phyloP scores from a whole-genome alignment of 1,140 invertebrate species.

The Sycobia sp. region DNA sequence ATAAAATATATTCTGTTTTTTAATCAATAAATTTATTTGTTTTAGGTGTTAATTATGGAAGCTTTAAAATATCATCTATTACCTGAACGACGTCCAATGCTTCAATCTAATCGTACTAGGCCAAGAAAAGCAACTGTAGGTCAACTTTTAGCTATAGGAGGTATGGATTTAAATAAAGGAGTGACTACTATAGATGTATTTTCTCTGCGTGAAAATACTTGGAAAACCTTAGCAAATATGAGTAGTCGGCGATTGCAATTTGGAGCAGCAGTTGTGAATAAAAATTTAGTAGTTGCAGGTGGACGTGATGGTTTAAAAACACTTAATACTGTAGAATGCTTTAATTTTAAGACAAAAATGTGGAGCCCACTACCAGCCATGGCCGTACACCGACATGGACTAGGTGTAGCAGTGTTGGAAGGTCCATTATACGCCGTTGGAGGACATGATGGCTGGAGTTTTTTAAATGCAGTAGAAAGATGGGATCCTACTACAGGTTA shows the following conservation, averaged over 20 bases:
- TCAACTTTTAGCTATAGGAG: slow-evolving; percentile 83
- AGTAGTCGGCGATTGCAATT: slow-evolving; percentile 84
- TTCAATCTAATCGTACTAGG: slow-evolving; percentile 79
- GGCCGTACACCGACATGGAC: slow-evolving; percentile 74
- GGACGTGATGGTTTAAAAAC: slow-evolving; percentile 94
- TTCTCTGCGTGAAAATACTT: slow-evolving; percentile 81
- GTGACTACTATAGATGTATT: slow-evolving; percentile 90
- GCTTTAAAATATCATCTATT: slow-evolving; percentile 91
- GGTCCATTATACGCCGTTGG: slow-evolving; percentile 93
- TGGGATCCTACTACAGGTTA: slow-evolving; percentile 86
- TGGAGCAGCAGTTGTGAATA: slow-evolving; percentile 85
- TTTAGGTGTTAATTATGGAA: slow-evolving; percentile 80
- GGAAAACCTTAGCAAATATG: slow-evolving; percentile 81
- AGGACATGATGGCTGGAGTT: slow-evolving; percentile 94
- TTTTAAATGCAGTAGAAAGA: slow-evolving; percentile 88
- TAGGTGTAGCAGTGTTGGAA: slow-evolving; percentile 83
- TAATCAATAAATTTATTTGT: not conserved
- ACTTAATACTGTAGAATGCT: slow-evolving; percentile 85
- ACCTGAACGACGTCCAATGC: slow-evolving; percentile 79
- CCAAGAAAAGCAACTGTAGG: slow-evolving; percentile 91
- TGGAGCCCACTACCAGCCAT: slow-evolving; percentile 86
- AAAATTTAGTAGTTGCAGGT: slow-evolving; percentile 82
- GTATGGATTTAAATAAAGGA: slow-evolving; percentile 85
- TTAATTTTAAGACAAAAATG: slow-evolving; percentile 76
- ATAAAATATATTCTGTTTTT: not conserved